These are phyloP conservation scores for Camelus bactrianus DNA, from an alignment of 2,113 vertebrate species.

Conservation along the genomic window DNA sequence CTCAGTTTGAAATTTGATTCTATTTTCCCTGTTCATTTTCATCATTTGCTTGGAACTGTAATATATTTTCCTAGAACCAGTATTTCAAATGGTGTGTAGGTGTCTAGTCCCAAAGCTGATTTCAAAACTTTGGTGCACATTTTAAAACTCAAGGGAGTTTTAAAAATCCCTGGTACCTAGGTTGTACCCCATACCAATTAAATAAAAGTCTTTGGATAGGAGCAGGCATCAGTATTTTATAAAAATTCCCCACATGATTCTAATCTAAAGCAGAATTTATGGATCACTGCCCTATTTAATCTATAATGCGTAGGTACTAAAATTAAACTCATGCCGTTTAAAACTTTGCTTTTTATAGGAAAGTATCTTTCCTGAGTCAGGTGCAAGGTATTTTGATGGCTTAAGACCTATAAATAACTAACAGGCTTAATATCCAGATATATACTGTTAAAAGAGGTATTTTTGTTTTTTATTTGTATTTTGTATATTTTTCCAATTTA, in stretches of 20 bases:
- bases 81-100: slow-evolving; percentile 8
- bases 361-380: neutral
- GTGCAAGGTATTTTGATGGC: neutral
- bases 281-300: neutral
- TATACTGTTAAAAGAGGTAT: neutral
- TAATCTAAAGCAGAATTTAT: neutral
- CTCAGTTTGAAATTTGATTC: slow-evolving; percentile 9
- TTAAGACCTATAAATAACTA: neutral
- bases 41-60: slow-evolving; percentile 15
- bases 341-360: neutral
- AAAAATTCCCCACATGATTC: neutral
- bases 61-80: slow-evolving; percentile 22
- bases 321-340: slow-evolving; percentile 7
- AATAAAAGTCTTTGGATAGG: neutral
- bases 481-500: neutral
- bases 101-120: neutral
- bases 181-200: neutral
- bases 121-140: neutral
- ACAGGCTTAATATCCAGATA: neutral
- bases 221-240: slow-evolving; percentile 19
- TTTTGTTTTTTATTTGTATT: neutral
- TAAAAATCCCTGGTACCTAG: neutral
- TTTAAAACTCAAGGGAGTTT: neutral
- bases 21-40: slow-evolving; percentile 36
- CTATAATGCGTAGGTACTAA: neutral